Evolutionary conservation across 2,113 vertebrate species (phyloP).

Genomic region (Cheirogaleus medius): DNA sequence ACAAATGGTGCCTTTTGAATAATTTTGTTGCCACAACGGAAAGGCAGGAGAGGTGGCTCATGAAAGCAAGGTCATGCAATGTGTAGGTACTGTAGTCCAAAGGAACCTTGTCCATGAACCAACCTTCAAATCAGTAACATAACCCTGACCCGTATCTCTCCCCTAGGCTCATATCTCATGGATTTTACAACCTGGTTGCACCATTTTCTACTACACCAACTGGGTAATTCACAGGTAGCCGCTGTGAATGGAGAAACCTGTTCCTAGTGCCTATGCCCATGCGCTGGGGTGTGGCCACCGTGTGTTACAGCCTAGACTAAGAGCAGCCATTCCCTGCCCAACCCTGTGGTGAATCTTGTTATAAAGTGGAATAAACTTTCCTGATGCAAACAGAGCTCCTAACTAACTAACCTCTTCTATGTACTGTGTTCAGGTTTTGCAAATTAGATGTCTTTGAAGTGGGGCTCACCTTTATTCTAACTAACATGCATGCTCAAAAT

Average conservation of each 20-base stretch:
- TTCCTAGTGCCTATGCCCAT: background rate
- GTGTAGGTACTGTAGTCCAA: background rate
- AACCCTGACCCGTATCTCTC: background rate
- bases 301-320: background rate
- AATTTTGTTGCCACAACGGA: background rate
- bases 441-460: background rate
- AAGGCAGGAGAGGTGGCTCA: background rate
- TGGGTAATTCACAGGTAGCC: background rate
- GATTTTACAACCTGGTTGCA: background rate
- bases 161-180: background rate
- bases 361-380: background rate
- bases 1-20: background rate
- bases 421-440: background rate
- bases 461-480: background rate
- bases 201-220: background rate
- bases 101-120: background rate
- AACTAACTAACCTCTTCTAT: background rate
- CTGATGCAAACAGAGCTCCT: background rate
- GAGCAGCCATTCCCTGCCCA: background rate
- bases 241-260: background rate
- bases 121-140: background rate
- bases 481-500: background rate
- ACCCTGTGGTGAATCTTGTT: background rate
- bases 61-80: background rate
- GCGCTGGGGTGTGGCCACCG: background rate